Evolutionary conservation across 2,797 vertebrate species (phyloP).

Genomic region (Cyprinella venusta): DNA sequence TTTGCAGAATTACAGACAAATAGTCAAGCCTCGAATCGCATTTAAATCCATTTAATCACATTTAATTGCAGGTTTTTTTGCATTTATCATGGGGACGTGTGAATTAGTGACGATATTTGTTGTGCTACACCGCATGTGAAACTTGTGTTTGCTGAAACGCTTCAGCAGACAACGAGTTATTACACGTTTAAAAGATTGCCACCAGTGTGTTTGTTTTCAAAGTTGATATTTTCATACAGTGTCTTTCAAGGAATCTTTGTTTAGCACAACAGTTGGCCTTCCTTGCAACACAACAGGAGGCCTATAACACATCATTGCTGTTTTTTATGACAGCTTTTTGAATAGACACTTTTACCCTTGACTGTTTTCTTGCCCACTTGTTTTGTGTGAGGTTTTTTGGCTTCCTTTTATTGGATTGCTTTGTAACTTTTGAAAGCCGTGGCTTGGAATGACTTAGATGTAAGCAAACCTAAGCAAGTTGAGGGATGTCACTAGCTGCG

Average conservation of each 20-base stretch:
- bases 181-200: slow-evolving; percentile 14
- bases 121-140: neutral
- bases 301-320: slow-evolving; percentile 8
- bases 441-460: neutral
- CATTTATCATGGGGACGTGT: neutral
- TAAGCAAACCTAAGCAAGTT: neutral
- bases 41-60: slow-evolving; percentile 17
- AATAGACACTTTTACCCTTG: slow-evolving; percentile 14
- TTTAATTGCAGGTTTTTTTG: too few species aligned
- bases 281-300: slow-evolving; percentile 21
- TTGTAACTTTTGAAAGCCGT: neutral
- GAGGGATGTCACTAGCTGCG: neutral
- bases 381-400: neutral
- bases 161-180: slow-evolving; percentile 6
- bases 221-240: neutral
- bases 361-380: slow-evolving; percentile 8
- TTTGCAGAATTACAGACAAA: slow-evolving; percentile 4
- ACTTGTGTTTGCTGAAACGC: slow-evolving; percentile 2
- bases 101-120: neutral
- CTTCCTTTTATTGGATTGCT: slow-evolving; percentile 1
- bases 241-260: slow-evolving; percentile 20
- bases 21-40: neutral
- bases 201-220: neutral
- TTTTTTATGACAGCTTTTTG: slow-evolving; percentile 21
- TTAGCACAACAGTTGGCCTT: slow-evolving; percentile 8